Evolutionary conservation across 2,797 vertebrate genomes (phyloP).

Genomic region (Falco rusticolus): DNA sequence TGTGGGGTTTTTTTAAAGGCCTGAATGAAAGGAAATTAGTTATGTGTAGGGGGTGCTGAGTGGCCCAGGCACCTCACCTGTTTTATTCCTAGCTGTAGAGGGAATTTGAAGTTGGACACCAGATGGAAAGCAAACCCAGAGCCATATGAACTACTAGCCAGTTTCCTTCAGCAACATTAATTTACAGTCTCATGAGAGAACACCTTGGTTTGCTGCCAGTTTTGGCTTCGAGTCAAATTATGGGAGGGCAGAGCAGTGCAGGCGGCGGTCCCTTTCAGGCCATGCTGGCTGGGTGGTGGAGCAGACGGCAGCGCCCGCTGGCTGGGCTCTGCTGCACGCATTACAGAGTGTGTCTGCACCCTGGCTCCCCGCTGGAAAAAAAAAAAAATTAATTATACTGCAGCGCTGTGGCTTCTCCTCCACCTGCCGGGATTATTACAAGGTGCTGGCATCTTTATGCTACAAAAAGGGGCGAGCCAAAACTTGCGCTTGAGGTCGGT

Average conservation of each 20-base stretch:
- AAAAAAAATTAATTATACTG: background rate
- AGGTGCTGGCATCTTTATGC: background rate
- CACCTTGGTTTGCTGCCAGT: constrained; percentile 58
- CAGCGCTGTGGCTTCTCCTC: background rate
- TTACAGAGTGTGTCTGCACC: background rate
- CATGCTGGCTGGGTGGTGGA: background rate
- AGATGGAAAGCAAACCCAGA: constrained; percentile 57
- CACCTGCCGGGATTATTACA: fast-evolving
- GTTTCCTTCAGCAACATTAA: constrained; percentile 60
- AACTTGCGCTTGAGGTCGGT: background rate
- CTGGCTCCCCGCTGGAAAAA: background rate
- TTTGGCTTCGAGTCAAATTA: background rate
- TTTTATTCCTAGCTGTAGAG: constrained; percentile 45
- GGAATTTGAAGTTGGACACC: constrained; percentile 41
- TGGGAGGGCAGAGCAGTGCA: background rate
- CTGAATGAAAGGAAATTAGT: constrained; percentile 51
- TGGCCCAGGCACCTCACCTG: constrained; percentile 57
- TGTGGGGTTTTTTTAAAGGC: background rate
- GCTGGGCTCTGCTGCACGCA: background rate
- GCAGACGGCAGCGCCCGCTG: background rate
- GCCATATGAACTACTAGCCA: constrained; percentile 29
- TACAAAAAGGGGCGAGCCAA: background rate
- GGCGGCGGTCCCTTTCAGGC: constrained; percentile 21
- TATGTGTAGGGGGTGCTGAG: constrained; percentile 56
- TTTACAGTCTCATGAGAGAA: constrained; percentile 60